These are phyloP conservation scores for Macaria notata DNA, from an alignment of 2,888 invertebrate species.

Conservation along the genomic window DNA sequence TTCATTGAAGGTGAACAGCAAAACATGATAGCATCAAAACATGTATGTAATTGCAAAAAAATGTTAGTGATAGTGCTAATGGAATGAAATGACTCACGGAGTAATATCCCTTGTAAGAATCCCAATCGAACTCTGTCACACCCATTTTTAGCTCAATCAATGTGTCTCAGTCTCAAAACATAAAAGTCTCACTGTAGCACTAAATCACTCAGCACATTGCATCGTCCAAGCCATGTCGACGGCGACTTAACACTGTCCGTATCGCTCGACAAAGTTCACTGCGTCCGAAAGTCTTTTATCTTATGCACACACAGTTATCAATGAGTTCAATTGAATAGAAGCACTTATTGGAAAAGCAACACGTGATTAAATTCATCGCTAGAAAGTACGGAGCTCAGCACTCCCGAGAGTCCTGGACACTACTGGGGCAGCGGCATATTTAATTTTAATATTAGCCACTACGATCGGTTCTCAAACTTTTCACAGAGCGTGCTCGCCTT, in stretches of 20 bases:
- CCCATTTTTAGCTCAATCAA: constrained; percentile 66
- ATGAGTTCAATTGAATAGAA: constrained; percentile 56
- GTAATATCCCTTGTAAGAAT: constrained; percentile 73
- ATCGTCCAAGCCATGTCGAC: constrained; percentile 45
- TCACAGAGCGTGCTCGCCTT: constrained; percentile 26
- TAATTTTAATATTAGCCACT: constrained; percentile 78
- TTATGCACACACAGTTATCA: constrained; percentile 70
- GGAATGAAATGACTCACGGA: constrained; percentile 61
- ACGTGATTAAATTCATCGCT: constrained; percentile 66
- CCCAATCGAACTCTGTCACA: constrained; percentile 76
- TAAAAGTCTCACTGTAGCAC: constrained; percentile 41
- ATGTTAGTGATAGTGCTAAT: constrained; percentile 16
- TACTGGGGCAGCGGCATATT: constrained; percentile 77
- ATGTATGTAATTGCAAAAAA: constrained; percentile 14
- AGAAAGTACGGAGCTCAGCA: constrained; percentile 53
- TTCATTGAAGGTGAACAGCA: constrained; percentile 14
- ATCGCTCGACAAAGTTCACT: constrained; percentile 45
- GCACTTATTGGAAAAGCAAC: constrained; percentile 55
- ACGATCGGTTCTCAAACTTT: constrained; percentile 65
- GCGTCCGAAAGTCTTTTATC: constrained; percentile 59
- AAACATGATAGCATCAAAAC: constrained; percentile 1
- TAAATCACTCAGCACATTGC: constrained; percentile 51
- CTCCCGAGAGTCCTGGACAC: constrained; percentile 66
- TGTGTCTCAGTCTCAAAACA: constrained; percentile 48
- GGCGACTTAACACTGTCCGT: constrained; percentile 38